These are phyloP conservation scores for Choloepus hoffmanni DNA, from an alignment of 2,113 vertebrate genomes.

Conservation along the genomic window DNA sequence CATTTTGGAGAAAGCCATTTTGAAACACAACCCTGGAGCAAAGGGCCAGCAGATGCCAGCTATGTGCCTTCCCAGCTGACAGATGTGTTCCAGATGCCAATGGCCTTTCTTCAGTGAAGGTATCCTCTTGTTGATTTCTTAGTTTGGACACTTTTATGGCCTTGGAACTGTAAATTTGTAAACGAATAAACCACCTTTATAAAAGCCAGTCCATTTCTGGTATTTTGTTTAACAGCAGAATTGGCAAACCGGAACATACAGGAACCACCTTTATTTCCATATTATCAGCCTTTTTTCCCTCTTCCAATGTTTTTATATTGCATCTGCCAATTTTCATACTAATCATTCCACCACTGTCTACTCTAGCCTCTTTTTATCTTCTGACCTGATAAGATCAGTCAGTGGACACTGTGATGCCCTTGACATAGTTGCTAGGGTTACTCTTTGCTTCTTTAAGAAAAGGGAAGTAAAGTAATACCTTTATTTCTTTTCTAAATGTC, in stretches of 20 bases:
- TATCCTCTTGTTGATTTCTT: too few relatives aligned
- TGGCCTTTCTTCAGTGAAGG: too few relatives aligned
- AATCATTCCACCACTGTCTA: background rate
- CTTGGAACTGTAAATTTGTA: too few relatives aligned
- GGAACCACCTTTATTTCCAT: background rate
- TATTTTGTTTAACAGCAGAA: too few relatives aligned
- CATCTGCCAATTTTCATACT: background rate
- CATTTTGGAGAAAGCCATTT: too few relatives aligned
- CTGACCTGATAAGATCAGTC: conserved; percentile 19
- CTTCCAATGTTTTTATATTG: conserved; percentile 40
- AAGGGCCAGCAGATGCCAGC: too few relatives aligned
- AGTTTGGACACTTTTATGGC: too few relatives aligned
- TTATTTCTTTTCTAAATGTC: conserved; percentile 9
- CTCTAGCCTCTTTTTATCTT: background rate
- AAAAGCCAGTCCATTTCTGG: too few relatives aligned
- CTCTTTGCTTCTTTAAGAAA: conserved; percentile 35
- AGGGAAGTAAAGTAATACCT: background rate
- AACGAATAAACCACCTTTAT: too few relatives aligned
- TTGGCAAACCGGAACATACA: background rate
- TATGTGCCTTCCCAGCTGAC: too few relatives aligned
- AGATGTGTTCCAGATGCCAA: too few relatives aligned
- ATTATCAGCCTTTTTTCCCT: background rate
- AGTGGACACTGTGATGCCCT: background rate
- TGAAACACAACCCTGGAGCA: too few relatives aligned
- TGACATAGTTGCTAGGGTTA: background rate